A percentile compares a stretch with the other conserved stretches of the same genome.
These are phyloP conservation scores for Machimus atricapillus DNA, from an alignment of 2,888 invertebrate genomes.

Conservation along the genomic window DNA sequence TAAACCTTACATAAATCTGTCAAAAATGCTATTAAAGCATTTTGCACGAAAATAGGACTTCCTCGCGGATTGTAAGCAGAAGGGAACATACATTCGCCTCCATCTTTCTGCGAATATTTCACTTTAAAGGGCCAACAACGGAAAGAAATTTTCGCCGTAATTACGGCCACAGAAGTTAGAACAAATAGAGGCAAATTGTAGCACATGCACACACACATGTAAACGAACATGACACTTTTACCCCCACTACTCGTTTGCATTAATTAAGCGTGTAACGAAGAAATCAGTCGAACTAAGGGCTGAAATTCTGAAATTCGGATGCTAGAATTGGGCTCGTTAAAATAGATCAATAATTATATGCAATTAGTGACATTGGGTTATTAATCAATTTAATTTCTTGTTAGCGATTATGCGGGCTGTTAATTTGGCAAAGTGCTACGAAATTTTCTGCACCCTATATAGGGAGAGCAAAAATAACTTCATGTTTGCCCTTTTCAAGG, in stretches of 20 bases:
- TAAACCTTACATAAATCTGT: constrained; percentile 3
- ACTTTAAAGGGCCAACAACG: not conserved
- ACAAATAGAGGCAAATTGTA: not conserved
- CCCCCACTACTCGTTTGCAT: not conserved
- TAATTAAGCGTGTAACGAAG: not conserved
- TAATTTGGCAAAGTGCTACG: not conserved
- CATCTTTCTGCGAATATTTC: not conserved
- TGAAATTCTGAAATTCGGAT: not conserved
- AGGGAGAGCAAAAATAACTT: not conserved
- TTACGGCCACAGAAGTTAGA: not conserved
- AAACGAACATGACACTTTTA: not conserved
- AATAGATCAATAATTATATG: not conserved
- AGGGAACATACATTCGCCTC: not conserved
- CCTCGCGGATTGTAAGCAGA: not conserved
- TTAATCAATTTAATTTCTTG: not conserved
- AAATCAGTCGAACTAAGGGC: not conserved
- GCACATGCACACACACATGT: not conserved
- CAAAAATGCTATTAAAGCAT: constrained; percentile 1
- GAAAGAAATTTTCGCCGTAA: not conserved
- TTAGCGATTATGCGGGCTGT: not conserved
- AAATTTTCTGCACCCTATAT: not conserved
- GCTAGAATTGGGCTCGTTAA: not conserved
- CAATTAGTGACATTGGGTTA: not conserved
- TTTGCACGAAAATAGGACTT: constrained; percentile 13
- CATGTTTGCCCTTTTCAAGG: not conserved